Percentiles rank a stretch among this genome's conserved stretches.
Conservation (phyloP, 2,888 invertebrate species). For the Blastobasis lacticolella region DNA sequence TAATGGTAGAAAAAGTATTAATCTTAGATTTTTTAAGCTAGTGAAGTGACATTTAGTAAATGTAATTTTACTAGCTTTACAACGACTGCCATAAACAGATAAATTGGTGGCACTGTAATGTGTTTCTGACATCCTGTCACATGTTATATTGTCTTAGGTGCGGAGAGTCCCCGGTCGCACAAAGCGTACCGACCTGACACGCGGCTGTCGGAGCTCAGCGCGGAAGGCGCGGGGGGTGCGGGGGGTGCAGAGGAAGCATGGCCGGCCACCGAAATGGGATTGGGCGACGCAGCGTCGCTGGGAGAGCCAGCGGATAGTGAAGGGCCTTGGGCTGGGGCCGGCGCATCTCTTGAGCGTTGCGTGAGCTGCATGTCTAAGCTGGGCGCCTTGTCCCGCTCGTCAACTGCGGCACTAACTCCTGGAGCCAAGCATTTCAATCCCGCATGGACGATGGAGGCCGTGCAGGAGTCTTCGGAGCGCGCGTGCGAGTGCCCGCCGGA, state of each 20-base stretch:
- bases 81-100: no score
- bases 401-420: conserved; percentile 72
- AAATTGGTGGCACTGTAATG: no score
- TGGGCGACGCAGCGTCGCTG: conserved; percentile 21
- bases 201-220: conserved; percentile 66
- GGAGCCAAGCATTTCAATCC: conserved; percentile 69
- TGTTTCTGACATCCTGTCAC: no score
- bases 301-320: conserved; percentile 20
- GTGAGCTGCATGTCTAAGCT: conserved; percentile 87
- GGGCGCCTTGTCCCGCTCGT: conserved; percentile 81
- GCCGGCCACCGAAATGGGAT: conserved; percentile 14
- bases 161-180: conserved; percentile 42
- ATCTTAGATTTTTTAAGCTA: no score
- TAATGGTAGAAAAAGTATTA: no score
- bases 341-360: conserved; percentile 74
- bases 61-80: no score
- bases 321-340: conserved; percentile 42
- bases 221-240: conserved; percentile 27
- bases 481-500: conserved; percentile 1
- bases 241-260: conserved; percentile 28
- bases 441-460: conserved; percentile 71
- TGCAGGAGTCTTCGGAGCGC: conserved; percentile 25
- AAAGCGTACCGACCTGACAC: conserved; percentile 62
- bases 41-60: no score
- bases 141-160: conserved; percentile 21